phyloP scores from a whole-genome alignment of 2,888 invertebrate genomes.

The Pteria penguin region DNA sequence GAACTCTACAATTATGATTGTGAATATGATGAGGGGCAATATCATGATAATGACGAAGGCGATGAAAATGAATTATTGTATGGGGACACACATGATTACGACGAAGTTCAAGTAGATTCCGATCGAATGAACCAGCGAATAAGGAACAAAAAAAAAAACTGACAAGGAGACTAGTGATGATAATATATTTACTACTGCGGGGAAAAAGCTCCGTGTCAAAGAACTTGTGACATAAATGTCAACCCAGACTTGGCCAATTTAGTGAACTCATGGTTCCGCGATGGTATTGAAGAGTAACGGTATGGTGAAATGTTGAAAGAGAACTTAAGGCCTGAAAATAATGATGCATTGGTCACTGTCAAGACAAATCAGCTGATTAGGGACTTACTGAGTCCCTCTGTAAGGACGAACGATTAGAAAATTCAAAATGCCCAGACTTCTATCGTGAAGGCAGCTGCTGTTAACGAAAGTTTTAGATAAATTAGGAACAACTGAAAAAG shows the following conservation, averaged over 20 bases:
- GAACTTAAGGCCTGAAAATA: slow-evolving; percentile 20
- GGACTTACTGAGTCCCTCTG: slow-evolving; percentile 29
- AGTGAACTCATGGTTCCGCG: slow-evolving; percentile 11
- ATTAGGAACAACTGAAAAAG: not conserved
- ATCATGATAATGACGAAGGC: too few species aligned
- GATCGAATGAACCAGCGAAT: too few species aligned
- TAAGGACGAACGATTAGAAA: slow-evolving; percentile 29
- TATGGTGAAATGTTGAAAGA: slow-evolving; percentile 10
- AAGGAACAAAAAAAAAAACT: not conserved
- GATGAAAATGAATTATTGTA: too few species aligned
- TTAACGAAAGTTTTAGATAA: slow-evolving; percentile 27
- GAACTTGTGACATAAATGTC: slow-evolving; percentile 14
- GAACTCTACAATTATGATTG: too few species aligned
- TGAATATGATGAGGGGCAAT: too few species aligned
- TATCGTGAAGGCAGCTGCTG: slow-evolving; percentile 25
- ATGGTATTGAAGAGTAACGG: slow-evolving; percentile 19
- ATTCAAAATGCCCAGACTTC: slow-evolving; percentile 22
- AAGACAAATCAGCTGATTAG: slow-evolving; percentile 25
- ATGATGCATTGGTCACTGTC: slow-evolving; percentile 14
- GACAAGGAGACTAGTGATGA: not conserved
- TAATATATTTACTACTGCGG: slow-evolving; percentile 6
- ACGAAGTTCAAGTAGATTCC: too few species aligned
- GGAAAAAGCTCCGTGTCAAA: slow-evolving; percentile 3
- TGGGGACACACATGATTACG: too few species aligned
- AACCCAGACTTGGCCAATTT: slow-evolving; percentile 5